These are phyloP conservation scores for Darwinula stevensoni DNA, from an alignment of 2,888 invertebrate genomes.

Conservation along the genomic window DNA sequence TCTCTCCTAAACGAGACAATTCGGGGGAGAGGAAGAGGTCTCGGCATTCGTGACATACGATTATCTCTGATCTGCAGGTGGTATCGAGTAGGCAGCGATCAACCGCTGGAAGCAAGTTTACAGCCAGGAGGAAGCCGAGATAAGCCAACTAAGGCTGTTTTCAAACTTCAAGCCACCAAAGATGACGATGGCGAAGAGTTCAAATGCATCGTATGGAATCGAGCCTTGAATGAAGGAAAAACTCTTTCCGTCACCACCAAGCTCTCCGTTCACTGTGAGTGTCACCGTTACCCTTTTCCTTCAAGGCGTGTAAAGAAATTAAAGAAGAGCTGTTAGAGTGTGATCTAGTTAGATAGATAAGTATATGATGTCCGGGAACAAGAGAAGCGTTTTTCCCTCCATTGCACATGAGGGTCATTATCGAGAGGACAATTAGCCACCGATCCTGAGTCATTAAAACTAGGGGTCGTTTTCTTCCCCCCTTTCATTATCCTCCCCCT, in stretches of 20 bases:
- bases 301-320: not conserved
- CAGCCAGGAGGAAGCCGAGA: slow-evolving; percentile 36
- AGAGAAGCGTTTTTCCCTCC: too few relatives aligned
- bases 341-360: too few relatives aligned
- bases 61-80: slow-evolving; percentile 23
- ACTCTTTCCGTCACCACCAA: slow-evolving; percentile 47
- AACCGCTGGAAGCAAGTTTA: slow-evolving; percentile 36
- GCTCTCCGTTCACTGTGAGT: slow-evolving; percentile 69
- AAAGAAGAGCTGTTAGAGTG: too few relatives aligned
- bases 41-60: not conserved
- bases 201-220: slow-evolving; percentile 61
- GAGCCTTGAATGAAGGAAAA: slow-evolving; percentile 51
- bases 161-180: slow-evolving; percentile 40
- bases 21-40: not conserved
- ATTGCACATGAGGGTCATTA: too few relatives aligned
- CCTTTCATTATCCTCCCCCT: too few relatives aligned
- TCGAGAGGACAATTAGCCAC: too few relatives aligned
- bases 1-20: too few relatives aligned
- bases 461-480: too few relatives aligned
- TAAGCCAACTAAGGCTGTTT: slow-evolving; percentile 39
- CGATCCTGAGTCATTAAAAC: too few relatives aligned
- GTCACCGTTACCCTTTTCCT: not conserved
- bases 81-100: slow-evolving; percentile 44
- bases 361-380: too few relatives aligned
- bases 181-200: slow-evolving; percentile 58